These are phyloP conservation scores for Dufourea novaeangliae DNA, from an alignment of 1,140 invertebrate genomes.

Conservation along the genomic window DNA sequence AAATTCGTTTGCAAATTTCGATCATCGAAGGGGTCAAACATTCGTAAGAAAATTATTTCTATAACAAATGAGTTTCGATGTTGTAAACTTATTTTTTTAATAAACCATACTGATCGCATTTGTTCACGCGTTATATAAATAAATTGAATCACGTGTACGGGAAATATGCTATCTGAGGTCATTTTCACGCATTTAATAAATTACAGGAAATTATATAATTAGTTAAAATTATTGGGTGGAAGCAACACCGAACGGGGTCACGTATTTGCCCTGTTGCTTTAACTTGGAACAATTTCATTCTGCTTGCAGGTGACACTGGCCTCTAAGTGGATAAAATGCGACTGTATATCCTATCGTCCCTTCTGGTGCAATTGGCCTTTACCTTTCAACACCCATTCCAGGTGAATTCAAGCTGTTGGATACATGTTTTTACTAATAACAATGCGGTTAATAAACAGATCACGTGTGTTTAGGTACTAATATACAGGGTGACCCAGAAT, in stretches of 20 bases:
- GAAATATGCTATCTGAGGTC: no score
- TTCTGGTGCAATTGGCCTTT: constrained; percentile 26
- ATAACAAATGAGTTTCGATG: no score
- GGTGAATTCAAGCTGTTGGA: constrained; percentile 25
- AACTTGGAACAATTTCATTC: background rate
- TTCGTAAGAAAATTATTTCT: no score
- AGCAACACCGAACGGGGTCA: background rate
- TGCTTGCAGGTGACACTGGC: constrained; percentile 42
- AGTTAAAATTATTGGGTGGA: background rate
- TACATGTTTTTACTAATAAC: background rate
- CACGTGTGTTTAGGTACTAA: background rate
- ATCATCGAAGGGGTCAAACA: no score
- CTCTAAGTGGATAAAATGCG: constrained; percentile 44
- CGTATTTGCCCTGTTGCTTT: background rate
- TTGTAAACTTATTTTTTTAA: no score
- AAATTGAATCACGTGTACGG: no score
- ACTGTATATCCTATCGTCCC: constrained; percentile 29
- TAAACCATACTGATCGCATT: no score
- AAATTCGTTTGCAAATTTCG: no score
- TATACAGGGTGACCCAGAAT: no score
- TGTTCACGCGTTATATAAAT: no score
- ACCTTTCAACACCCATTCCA: constrained; percentile 9
- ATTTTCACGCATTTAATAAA: background rate
- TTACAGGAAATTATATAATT: background rate
- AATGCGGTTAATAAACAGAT: background rate